Conservation (phyloP, 1,140 invertebrate genomes). For the Drosophila tani region DNA sequence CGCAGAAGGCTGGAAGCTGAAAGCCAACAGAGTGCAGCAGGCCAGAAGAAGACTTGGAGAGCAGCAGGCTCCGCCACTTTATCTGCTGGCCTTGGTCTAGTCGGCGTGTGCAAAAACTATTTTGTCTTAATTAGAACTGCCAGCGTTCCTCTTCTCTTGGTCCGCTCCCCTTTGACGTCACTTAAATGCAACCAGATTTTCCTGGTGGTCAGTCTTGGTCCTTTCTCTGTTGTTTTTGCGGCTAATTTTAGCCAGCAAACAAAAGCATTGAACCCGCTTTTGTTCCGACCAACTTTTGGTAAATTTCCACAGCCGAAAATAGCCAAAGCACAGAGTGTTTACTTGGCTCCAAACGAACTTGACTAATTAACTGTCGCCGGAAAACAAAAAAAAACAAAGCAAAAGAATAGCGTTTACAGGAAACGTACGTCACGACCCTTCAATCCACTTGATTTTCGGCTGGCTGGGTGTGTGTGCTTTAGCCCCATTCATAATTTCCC, state of each 20-base stretch:
- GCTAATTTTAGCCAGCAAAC: conserved; percentile 54
- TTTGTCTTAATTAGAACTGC: conserved; percentile 69
- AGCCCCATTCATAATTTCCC: conserved; percentile 38
- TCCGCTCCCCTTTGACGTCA: conserved; percentile 63
- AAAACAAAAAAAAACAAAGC: conserved; percentile 10
- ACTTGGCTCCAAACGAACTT: conserved; percentile 25
- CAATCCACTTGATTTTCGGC: background rate
- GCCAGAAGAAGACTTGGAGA: conserved; percentile 9
- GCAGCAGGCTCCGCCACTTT: conserved; percentile 20
- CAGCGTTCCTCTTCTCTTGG: conserved; percentile 1
- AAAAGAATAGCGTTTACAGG: conserved; percentile 10
- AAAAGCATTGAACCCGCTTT: conserved; percentile 50
- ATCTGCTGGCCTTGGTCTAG: conserved; percentile 33
- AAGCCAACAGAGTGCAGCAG: conserved; percentile 17
- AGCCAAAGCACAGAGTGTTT: conserved; percentile 37
- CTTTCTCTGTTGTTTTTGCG: conserved; percentile 1
- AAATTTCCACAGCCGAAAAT: conserved; percentile 57
- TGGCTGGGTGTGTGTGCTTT: background rate
- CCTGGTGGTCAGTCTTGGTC: conserved; percentile 28
- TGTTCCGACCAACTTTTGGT: conserved; percentile 22
- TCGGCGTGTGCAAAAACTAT: conserved; percentile 26
- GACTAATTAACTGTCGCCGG: conserved; percentile 46
- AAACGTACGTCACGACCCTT: conserved; percentile 32
- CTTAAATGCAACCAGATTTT: conserved; percentile 45
- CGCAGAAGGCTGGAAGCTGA: background rate